phyloP scores from a whole-genome alignment of 2,888 invertebrate species.

The Barypeithes pellucidus region DNA sequence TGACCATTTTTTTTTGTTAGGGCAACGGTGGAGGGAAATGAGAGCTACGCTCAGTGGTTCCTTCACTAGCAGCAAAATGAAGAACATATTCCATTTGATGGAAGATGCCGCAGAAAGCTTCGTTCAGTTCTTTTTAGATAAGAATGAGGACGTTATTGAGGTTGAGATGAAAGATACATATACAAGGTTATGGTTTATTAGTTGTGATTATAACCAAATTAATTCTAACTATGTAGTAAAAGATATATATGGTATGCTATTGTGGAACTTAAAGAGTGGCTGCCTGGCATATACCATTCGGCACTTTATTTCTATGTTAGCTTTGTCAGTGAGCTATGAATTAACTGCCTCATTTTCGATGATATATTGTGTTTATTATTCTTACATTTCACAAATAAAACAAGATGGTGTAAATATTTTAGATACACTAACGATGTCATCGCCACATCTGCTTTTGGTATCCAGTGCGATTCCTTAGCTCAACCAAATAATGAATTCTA shows the following conservation, averaged over 20 bases:
- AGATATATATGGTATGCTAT: too few species aligned
- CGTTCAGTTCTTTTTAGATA: conserved; percentile 57
- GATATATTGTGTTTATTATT: too few species aligned
- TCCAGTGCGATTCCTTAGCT: conserved; percentile 72
- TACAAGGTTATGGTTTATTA: conserved; percentile 61
- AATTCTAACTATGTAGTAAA: too few species aligned
- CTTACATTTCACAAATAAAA: too few species aligned
- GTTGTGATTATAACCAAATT: too few species aligned
- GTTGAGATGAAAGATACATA: conserved; percentile 71
- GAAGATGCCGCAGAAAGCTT: conserved; percentile 55
- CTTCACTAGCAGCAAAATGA: conserved; percentile 67
- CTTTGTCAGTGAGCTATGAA: too few species aligned
- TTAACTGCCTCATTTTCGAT: too few species aligned
- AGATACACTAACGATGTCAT: conserved; percentile 72
- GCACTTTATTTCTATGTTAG: too few species aligned
- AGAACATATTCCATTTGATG: conserved; percentile 62
- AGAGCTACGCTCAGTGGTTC: conserved; percentile 69
- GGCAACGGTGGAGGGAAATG: conserved; percentile 63
- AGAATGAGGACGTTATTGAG: conserved; percentile 60
- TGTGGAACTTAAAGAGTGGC: too few species aligned
- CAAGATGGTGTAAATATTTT: conserved; percentile 7
- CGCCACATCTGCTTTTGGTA: conserved; percentile 67
- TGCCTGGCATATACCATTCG: too few species aligned
- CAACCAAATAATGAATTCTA: conserved; percentile 74
- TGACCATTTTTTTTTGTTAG: conserved; percentile 38